These are phyloP conservation scores for Andrena trimmerana DNA, from an alignment of 2,888 invertebrate genomes.

Conservation along the genomic window DNA sequence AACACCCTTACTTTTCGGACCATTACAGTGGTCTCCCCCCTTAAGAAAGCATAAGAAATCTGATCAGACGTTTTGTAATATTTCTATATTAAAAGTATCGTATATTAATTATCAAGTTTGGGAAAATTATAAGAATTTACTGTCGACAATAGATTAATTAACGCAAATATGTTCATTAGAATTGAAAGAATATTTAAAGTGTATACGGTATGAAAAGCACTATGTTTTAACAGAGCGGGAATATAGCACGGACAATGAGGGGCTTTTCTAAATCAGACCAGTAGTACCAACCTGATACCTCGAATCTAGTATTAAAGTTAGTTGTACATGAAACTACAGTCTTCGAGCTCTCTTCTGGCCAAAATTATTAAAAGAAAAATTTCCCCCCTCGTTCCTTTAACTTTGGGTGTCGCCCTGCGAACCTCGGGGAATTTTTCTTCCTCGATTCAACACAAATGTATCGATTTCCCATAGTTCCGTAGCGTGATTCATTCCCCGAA, in stretches of 20 bases:
- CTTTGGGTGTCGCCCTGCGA: neutral
- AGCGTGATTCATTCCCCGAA: constrained; percentile 76
- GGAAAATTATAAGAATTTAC: neutral
- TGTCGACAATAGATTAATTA: neutral
- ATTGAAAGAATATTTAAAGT: too few species aligned
- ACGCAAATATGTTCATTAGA: neutral
- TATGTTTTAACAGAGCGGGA: too few species aligned
- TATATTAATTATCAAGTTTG: neutral
- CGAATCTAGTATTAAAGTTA: too few species aligned
- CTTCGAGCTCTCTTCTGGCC: neutral
- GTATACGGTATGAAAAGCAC: too few species aligned
- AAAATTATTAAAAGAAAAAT: neutral
- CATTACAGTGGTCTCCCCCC: too few species aligned
- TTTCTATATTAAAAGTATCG: neutral
- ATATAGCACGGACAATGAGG: too few species aligned
- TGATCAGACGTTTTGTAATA: neutral
- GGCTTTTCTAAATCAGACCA: too few species aligned
- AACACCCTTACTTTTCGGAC: too few species aligned
- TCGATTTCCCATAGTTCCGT: constrained; percentile 73
- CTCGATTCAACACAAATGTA: constrained; percentile 46
- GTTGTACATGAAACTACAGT: too few species aligned
- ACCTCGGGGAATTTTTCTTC: constrained; percentile 5
- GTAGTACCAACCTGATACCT: too few species aligned
- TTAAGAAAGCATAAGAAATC: neutral
- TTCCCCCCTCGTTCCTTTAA: neutral